Conservation (phyloP, 2,797 vertebrate genomes). For the Hemitrygon akajei region DNA sequence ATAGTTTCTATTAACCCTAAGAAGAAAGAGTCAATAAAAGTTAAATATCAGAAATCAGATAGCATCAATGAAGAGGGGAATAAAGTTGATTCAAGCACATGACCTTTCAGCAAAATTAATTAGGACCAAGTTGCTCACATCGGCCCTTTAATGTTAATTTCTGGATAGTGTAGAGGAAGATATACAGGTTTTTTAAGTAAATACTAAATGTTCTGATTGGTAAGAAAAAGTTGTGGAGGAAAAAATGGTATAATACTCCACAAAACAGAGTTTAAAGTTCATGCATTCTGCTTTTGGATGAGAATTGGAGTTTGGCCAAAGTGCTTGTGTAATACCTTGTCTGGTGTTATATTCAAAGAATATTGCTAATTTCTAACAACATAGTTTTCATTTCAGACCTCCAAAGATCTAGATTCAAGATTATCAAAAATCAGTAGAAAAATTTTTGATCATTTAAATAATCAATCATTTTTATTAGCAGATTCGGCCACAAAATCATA, state of each 20-base stretch:
- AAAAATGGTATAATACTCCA: too few relatives aligned
- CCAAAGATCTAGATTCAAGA: not conserved
- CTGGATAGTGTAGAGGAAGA: not conserved
- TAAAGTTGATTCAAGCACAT: too few relatives aligned
- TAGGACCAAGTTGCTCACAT: not conserved
- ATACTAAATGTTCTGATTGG: not conserved
- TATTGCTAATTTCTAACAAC: not conserved
- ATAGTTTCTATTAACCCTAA: too few relatives aligned
- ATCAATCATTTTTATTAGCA: not conserved
- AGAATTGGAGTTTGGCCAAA: not conserved
- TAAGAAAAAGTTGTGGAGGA: not conserved
- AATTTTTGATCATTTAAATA: not conserved
- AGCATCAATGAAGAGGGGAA: too few relatives aligned
- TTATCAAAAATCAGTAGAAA: not conserved
- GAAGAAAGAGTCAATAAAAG: too few relatives aligned
- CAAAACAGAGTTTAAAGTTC: not conserved
- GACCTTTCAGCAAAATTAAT: too few relatives aligned
- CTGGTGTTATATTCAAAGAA: not conserved
- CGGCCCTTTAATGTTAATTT: not conserved
- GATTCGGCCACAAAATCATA: not conserved
- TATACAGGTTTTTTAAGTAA: not conserved
- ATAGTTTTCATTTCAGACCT: not conserved
- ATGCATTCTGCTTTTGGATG: not conserved
- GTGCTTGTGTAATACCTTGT: not conserved
- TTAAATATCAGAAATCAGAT: too few relatives aligned